Evolutionary conservation across 2,797 vertebrate genomes (phyloP).

Genomic region (Antennarius maculatus): DNA sequence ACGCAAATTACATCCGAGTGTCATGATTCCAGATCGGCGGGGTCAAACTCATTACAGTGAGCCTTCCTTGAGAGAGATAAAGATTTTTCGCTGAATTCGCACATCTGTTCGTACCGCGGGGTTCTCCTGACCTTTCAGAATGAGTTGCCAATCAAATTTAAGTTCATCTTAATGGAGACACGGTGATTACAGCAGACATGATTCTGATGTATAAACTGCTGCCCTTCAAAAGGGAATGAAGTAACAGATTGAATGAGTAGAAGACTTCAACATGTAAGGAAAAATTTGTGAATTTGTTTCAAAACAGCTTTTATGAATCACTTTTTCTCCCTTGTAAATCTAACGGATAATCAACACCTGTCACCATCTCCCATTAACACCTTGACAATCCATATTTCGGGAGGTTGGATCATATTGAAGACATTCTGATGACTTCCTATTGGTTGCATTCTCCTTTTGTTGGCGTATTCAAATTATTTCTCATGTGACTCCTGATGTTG

Average conservation of each 20-base stretch:
- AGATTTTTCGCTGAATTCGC: slow-evolving; percentile 41
- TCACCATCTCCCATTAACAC: slow-evolving; percentile 33
- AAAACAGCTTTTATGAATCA: slow-evolving; percentile 7
- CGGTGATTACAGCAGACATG: slow-evolving; percentile 33
- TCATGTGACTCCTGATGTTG: not conserved
- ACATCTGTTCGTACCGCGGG: slow-evolving; percentile 22
- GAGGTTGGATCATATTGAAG: slow-evolving; percentile 31
- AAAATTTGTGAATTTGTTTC: slow-evolving; percentile 15
- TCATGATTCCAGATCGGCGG: slow-evolving; percentile 23
- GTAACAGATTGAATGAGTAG: slow-evolving; percentile 15
- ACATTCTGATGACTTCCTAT: slow-evolving; percentile 37
- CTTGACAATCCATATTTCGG: slow-evolving; percentile 24
- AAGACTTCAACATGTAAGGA: slow-evolving; percentile 2
- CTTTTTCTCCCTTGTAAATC: slow-evolving; percentile 21
- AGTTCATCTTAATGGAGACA: slow-evolving; percentile 39
- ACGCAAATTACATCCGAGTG: not conserved
- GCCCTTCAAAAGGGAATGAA: slow-evolving; percentile 47
- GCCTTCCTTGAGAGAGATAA: slow-evolving; percentile 33
- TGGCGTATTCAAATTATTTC: slow-evolving; percentile 8
- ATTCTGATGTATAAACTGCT: slow-evolving; percentile 31
- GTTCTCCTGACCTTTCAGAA: slow-evolving; percentile 58
- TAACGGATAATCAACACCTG: slow-evolving; percentile 22
- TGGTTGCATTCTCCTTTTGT: slow-evolving; percentile 20
- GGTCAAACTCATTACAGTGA: slow-evolving; percentile 44
- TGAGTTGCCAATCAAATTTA: slow-evolving; percentile 53